phyloP scores from a whole-genome alignment of 2,113 vertebrate species.

The Gymnogyps californianus region DNA sequence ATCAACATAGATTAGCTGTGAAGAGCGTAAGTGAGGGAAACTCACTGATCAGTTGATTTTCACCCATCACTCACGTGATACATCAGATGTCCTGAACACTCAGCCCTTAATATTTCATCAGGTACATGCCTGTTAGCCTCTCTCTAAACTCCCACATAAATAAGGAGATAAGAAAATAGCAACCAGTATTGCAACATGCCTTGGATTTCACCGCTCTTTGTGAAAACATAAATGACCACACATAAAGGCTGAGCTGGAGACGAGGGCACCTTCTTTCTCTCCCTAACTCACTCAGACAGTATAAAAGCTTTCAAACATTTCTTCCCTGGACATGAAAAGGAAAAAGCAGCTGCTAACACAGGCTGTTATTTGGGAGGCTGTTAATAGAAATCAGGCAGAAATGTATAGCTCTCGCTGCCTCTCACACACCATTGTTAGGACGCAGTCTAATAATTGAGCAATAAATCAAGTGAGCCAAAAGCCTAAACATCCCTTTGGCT shows the following conservation, averaged over 20 bases:
- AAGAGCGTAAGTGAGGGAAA: neutral
- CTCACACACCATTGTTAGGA: neutral
- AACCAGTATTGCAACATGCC: neutral
- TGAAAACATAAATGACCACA: neutral
- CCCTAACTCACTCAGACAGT: neutral
- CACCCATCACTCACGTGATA: neutral
- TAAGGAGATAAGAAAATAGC: slow-evolving; percentile 3
- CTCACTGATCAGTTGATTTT: neutral
- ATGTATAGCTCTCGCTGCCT: neutral
- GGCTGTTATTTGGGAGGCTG: neutral
- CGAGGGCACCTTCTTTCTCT: neutral
- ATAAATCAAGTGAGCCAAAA: slow-evolving; percentile 43
- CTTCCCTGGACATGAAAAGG: neutral
- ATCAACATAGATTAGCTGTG: neutral
- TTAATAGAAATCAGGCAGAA: slow-evolving; percentile 32
- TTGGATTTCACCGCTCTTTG: neutral
- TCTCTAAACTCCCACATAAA: neutral
- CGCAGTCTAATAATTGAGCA: neutral
- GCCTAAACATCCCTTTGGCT: neutral
- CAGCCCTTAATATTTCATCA: neutral
- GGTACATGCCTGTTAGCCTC: neutral
- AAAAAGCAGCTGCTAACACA: slow-evolving; percentile 27
- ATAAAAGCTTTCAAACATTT: slow-evolving; percentile 35
- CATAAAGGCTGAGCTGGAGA: neutral
- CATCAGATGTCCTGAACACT: neutral